phyloP scores from a whole-genome alignment of 1,140 invertebrate species.

The Drosophila varians region DNA sequence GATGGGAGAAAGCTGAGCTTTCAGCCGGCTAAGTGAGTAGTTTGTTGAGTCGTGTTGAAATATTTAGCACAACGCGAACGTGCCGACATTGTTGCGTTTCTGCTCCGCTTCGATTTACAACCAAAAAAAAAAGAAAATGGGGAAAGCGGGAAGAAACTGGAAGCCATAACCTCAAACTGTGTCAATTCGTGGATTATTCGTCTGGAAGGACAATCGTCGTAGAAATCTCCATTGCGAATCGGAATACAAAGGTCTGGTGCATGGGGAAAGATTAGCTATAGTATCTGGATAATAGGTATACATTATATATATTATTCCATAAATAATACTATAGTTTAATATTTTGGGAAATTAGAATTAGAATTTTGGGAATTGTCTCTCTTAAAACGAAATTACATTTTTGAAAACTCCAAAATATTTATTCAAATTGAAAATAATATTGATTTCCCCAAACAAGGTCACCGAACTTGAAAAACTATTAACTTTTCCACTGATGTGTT shows the following conservation, averaged over 20 bases:
- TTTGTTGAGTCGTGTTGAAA: conserved; percentile 62
- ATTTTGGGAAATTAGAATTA: no score
- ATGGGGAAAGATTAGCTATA: no score
- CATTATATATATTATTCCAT: no score
- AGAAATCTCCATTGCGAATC: neutral
- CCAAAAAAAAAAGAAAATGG: neutral
- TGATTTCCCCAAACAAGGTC: neutral
- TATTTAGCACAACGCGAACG: conserved; percentile 71
- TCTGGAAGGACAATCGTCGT: neutral
- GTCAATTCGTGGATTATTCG: conserved; percentile 6
- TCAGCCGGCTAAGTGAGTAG: conserved; percentile 56
- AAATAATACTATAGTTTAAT: no score
- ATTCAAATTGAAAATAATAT: no score
- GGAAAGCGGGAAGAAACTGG: conserved; percentile 13
- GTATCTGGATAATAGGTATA: no score
- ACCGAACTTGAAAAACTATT: neutral
- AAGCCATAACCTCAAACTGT: conserved; percentile 11
- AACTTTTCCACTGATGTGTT: neutral
- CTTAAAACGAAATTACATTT: no score
- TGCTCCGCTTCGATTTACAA: conserved; percentile 40
- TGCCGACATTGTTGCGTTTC: conserved; percentile 54
- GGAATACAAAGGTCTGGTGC: no score
- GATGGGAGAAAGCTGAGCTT: neutral
- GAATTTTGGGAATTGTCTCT: no score
- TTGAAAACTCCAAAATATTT: no score